A percentile compares a stretch with the other conserved stretches of the same genome.
These are phyloP conservation scores for Pyrocephalus nanus DNA, from an alignment of 2,797 vertebrate genomes.

Conservation along the genomic window DNA sequence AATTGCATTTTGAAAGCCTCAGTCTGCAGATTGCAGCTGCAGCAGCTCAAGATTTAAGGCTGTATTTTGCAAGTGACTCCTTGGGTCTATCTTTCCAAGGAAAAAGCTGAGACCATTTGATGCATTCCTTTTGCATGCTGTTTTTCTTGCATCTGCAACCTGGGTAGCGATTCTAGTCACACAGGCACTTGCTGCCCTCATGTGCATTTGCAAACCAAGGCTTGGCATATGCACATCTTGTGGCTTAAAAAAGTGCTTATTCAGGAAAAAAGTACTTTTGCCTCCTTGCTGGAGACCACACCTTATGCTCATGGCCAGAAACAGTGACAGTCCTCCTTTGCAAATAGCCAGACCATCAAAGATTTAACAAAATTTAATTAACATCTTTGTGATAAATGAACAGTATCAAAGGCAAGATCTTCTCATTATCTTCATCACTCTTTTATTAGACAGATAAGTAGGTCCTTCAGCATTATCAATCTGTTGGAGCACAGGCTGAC, in stretches of 20 bases:
- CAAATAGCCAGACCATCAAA: background rate
- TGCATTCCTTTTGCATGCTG: background rate
- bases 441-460: background rate
- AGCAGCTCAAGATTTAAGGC: background rate
- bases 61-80: background rate
- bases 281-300: background rate
- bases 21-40: background rate
- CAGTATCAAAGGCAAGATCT: background rate
- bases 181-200: background rate
- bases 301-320: background rate
- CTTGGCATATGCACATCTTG: background rate
- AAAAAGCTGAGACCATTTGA: background rate
- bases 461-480: background rate
- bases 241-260: background rate
- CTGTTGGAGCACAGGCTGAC: background rate
- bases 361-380: conserved; percentile 27
- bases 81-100: background rate
- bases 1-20: conserved; percentile 22
- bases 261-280: background rate
- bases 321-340: background rate
- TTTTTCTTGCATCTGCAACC: background rate
- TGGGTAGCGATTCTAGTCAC: background rate
- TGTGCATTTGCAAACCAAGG: background rate
- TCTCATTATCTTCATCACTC: background rate
- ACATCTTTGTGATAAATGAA: conserved; percentile 1